These are phyloP conservation scores for Epinotia nisella DNA, from an alignment of 2,888 invertebrate genomes.

Conservation along the genomic window DNA sequence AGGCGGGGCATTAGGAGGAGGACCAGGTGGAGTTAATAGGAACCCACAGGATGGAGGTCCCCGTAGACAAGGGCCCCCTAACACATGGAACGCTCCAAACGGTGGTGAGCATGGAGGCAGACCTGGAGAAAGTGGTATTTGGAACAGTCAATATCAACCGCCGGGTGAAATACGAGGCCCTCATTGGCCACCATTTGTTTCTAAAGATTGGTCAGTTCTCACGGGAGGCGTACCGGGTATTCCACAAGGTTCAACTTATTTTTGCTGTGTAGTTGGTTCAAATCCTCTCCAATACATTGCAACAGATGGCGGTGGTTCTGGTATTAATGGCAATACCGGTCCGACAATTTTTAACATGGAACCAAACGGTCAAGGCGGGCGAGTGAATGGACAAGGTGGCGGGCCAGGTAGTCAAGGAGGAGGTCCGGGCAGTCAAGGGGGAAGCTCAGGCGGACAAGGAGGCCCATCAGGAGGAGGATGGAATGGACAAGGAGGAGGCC, in stretches of 20 bases:
- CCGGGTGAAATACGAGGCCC: constrained; percentile 29
- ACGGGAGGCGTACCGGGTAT: constrained; percentile 31
- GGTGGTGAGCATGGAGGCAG: constrained; percentile 30
- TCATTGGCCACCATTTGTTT: constrained; percentile 11
- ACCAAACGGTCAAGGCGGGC: constrained; percentile 6
- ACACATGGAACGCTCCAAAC: constrained; percentile 5
- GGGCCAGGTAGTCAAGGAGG: not conserved
- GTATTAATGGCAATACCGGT: not conserved
- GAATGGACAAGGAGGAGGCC: not conserved
- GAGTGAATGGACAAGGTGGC: not conserved
- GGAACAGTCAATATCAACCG: constrained; percentile 43
- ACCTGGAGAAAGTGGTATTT: constrained; percentile 5
- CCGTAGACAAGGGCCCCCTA: constrained; percentile 22
- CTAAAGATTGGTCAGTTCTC: constrained; percentile 33
- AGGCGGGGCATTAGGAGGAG: constrained; percentile 21
- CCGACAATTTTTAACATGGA: constrained; percentile 1
- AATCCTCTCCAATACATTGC: constrained; percentile 22
- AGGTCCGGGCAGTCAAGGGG: not conserved
- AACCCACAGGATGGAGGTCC: constrained; percentile 12
- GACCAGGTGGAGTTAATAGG: constrained; percentile 7
- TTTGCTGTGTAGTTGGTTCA: constrained; percentile 39
- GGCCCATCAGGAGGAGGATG: constrained; percentile 6
- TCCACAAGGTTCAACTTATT: constrained; percentile 34
- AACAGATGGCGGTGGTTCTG: constrained; percentile 5
- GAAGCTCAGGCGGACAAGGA: not conserved